phyloP scores from a whole-genome alignment of 2,113 vertebrate species.

The Gavialis gangeticus region DNA sequence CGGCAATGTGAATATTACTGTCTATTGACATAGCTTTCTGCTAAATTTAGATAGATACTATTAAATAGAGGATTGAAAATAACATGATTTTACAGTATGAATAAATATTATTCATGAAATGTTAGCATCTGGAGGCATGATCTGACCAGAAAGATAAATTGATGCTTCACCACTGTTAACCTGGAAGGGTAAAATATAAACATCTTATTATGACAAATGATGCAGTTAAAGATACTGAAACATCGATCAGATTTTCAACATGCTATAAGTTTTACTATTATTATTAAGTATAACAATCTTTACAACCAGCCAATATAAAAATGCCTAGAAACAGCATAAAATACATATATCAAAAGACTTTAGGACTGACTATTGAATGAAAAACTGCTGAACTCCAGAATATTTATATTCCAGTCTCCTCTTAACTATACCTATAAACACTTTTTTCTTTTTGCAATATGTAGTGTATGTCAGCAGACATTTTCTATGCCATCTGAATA shows the following conservation, averaged over 20 bases:
- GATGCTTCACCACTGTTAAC: constrained; percentile 40
- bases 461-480: constrained; percentile 16
- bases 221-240: constrained; percentile 47
- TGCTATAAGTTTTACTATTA: constrained; percentile 60
- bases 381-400: constrained; percentile 58
- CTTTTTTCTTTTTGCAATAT: background rate
- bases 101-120: constrained; percentile 55
- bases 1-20: background rate
- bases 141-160: constrained; percentile 59
- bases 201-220: constrained; percentile 57
- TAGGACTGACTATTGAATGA: constrained; percentile 57
- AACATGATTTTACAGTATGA: constrained; percentile 29
- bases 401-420: constrained; percentile 30
- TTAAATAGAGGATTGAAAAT: constrained; percentile 21
- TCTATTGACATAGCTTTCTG: constrained; percentile 4
- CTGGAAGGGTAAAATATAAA: constrained; percentile 64
- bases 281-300: constrained; percentile 64
- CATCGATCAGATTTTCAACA: constrained; percentile 44
- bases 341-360: constrained; percentile 50
- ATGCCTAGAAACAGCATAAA: constrained; percentile 34
- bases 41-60: background rate
- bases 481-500: constrained; percentile 24
- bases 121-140: background rate
- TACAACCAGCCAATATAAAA: constrained; percentile 60
- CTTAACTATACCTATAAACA: constrained; percentile 44